phyloP scores from a whole-genome alignment of 2,888 invertebrate genomes.

The Metallyticus violacea region DNA sequence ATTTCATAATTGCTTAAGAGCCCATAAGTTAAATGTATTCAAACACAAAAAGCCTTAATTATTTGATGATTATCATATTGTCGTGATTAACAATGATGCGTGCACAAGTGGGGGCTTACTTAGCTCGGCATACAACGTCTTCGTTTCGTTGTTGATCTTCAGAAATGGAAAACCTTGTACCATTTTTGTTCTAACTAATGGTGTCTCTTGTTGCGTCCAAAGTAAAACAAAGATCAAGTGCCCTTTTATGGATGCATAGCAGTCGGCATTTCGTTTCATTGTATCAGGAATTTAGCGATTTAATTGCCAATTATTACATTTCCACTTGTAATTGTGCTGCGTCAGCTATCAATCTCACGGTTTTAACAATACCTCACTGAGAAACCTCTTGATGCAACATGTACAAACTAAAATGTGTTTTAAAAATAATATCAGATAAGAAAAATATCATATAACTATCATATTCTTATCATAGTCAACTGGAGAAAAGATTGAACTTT shows the following conservation, averaged over 20 bases:
- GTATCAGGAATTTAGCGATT: background rate
- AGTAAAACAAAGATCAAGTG: background rate
- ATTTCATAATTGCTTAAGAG: no score
- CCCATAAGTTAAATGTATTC: no score
- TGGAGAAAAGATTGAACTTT: no score
- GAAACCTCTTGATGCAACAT: no score
- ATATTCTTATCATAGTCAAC: no score
- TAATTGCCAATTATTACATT: background rate
- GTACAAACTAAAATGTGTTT: no score
- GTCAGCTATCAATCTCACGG: background rate
- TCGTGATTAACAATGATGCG: no score
- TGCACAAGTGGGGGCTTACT: no score
- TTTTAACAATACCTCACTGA: background rate
- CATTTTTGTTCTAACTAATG: background rate
- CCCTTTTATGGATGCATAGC: background rate
- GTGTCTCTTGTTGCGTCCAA: background rate
- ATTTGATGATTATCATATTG: no score
- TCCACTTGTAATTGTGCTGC: background rate
- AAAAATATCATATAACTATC: no score
- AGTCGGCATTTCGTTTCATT: background rate
- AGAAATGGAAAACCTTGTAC: background rate
- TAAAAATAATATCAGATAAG: no score
- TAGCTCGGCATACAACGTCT: background rate
- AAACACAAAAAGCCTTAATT: no score
- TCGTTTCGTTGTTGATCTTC: background rate